These are phyloP conservation scores for Smithornis capensis DNA, from an alignment of 2,113 vertebrate species.

Conservation along the genomic window DNA sequence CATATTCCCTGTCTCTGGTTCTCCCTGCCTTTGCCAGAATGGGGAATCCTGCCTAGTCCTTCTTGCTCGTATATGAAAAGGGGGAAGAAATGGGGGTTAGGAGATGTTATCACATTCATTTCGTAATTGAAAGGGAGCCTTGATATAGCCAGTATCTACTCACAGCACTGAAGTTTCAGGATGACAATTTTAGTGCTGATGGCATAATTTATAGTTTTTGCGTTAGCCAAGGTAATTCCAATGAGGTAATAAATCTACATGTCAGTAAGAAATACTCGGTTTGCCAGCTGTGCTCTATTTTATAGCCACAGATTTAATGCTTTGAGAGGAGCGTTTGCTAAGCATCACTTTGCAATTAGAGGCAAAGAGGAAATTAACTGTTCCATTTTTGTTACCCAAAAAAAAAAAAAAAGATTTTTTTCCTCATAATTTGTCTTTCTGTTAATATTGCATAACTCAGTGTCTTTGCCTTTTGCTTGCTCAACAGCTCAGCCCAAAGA, in stretches of 20 bases:
- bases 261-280: slow-evolving; percentile 31
- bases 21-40: not conserved
- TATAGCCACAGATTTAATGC: not conserved
- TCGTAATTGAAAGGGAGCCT: not conserved
- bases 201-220: slow-evolving; percentile 8
- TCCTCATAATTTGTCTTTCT: not conserved
- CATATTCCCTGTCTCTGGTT: not conserved
- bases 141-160: not conserved
- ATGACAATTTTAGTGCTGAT: not conserved
- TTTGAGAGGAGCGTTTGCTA: not conserved
- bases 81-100: not conserved
- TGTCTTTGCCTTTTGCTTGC: not conserved
- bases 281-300: slow-evolving; percentile 47
- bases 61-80: not conserved
- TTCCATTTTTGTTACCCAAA: not conserved
- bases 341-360: not conserved
- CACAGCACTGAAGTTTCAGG: not conserved
- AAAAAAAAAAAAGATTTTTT: not conserved
- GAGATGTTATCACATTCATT: not conserved
- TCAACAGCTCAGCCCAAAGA: not conserved
- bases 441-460: not conserved
- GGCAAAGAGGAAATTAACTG: not conserved
- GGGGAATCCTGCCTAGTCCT: not conserved
- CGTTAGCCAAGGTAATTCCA: slow-evolving; percentile 34
- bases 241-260: slow-evolving; percentile 39